Conservation (phyloP, 2,113 vertebrate species). For the Gasterosteus aculeatus region DNA sequence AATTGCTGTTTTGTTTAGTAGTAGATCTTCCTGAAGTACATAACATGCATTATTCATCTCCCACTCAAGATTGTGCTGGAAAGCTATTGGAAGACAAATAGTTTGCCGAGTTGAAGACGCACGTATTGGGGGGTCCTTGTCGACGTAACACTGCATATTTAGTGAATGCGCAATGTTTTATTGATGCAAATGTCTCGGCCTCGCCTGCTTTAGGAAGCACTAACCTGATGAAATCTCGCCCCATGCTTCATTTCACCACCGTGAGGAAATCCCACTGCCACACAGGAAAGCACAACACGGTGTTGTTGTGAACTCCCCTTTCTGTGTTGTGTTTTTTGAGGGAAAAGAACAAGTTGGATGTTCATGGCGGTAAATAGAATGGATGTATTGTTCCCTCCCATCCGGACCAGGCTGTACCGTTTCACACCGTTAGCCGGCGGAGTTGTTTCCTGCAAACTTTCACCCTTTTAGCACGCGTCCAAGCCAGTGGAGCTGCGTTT, state of each 20-base stretch:
- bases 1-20: constrained; percentile 75
- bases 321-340: constrained; percentile 6
- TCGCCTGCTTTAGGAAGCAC: constrained; percentile 52
- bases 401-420: constrained; percentile 5
- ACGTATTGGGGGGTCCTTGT: constrained; percentile 46
- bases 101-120: constrained; percentile 59
- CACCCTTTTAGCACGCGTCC: constrained; percentile 84
- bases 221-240: constrained; percentile 58
- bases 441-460: constrained; percentile 82
- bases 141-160: constrained; percentile 63
- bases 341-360: not conserved
- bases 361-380: constrained; percentile 23
- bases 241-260: constrained; percentile 61
- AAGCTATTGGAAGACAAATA: constrained; percentile 66
- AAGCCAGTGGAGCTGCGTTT: constrained; percentile 80
- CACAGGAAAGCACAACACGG: constrained; percentile 26
- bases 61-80: constrained; percentile 56
- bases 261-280: constrained; percentile 27
- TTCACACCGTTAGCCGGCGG: constrained; percentile 25
- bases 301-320: not conserved
- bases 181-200: constrained; percentile 62
- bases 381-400: not conserved
- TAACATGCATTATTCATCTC: constrained; percentile 75
- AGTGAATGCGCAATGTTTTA: constrained; percentile 70
- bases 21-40: constrained; percentile 67